Conservation (phyloP, 2,113 vertebrate genomes). For the Lathamus discolor region DNA sequence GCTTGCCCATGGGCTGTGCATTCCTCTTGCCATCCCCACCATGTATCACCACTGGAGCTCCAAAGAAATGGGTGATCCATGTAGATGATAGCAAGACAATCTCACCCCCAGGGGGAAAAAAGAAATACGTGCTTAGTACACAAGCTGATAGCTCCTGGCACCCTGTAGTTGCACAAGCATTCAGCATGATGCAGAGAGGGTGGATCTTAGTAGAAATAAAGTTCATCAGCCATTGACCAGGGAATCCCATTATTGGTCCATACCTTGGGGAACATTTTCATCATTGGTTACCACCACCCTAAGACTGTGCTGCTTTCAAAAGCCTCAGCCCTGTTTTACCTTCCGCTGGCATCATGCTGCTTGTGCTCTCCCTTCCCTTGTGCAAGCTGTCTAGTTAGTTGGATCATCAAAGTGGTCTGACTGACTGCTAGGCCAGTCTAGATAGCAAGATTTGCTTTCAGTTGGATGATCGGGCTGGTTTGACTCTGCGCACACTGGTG, state of each 20-base stretch:
- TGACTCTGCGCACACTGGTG: accelerated
- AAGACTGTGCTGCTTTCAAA: not conserved
- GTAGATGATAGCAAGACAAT: not conserved
- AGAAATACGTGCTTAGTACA: not conserved
- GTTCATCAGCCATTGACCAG: not conserved
- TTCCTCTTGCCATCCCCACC: not conserved
- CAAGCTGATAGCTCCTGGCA: not conserved
- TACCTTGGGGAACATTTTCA: not conserved
- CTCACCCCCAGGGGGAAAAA: not conserved
- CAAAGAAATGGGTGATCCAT: not conserved
- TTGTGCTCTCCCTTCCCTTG: not conserved
- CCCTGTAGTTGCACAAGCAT: not conserved
- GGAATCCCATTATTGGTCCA: not conserved
- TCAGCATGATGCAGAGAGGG: too few species aligned
- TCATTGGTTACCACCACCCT: not conserved
- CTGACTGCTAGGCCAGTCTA: accelerated
- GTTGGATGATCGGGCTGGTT: not conserved
- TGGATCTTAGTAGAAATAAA: not conserved
- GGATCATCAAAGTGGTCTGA: not conserved
- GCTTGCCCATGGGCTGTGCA: accelerated
- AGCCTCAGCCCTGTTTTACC: not conserved
- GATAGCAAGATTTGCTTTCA: accelerated
- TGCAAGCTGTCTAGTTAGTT: not conserved
- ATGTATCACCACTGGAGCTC: not conserved
- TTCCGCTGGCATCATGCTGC: not conserved